phyloP scores from a whole-genome alignment of 1,140 invertebrate genomes.

The Apocrypta bakeri region DNA sequence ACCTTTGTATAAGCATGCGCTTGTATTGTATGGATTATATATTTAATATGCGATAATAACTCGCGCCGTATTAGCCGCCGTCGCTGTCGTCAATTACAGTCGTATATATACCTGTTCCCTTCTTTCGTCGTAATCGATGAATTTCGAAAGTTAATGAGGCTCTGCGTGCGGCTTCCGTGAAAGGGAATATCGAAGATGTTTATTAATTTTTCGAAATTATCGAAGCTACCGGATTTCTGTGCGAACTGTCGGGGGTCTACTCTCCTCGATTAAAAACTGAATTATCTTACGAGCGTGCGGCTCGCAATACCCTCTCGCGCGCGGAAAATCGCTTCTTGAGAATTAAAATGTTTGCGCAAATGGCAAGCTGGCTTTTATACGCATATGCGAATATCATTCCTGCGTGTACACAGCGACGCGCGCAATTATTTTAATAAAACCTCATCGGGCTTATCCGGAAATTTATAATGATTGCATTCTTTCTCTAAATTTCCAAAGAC shows the following conservation, averaged over 20 bases:
- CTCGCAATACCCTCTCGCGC: background rate
- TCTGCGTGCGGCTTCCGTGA: background rate
- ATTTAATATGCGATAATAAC: background rate
- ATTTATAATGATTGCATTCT: conserved; percentile 9
- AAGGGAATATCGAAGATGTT: background rate
- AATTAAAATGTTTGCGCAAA: background rate
- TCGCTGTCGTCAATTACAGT: background rate
- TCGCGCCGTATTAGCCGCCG: background rate
- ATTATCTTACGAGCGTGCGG: background rate
- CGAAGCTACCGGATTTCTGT: background rate
- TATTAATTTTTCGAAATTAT: conserved; percentile 1
- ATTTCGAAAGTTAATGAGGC: background rate
- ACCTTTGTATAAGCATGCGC: background rate
- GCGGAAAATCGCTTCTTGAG: background rate
- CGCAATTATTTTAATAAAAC: background rate
- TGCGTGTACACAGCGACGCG: no score
- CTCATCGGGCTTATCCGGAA: background rate
- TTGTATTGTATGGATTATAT: no score
- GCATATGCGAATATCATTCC: background rate
- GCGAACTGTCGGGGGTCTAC: background rate
- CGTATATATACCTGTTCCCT: background rate
- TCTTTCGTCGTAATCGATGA: background rate
- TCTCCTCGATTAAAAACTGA: background rate
- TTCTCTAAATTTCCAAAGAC: background rate
- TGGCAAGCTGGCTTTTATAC: background rate